phyloP scores from a whole-genome alignment of 2,113 vertebrate species.

The Colossoma macropomum region DNA sequence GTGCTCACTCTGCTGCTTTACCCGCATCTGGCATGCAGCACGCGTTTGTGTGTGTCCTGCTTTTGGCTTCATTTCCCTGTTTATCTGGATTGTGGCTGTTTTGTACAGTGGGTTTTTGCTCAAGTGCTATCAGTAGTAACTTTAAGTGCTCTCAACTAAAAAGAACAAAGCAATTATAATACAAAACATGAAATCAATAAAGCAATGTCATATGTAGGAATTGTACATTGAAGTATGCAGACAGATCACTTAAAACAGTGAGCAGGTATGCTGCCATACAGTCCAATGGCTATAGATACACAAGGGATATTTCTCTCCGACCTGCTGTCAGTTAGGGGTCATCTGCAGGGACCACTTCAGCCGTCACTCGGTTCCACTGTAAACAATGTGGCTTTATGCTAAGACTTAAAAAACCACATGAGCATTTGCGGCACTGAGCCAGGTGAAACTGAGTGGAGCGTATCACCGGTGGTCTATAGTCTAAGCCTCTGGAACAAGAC shows the following conservation, averaged over 20 bases:
- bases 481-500: background rate
- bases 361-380: constrained; percentile 55
- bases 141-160: constrained; percentile 35
- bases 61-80: background rate
- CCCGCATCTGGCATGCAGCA: constrained; percentile 15
- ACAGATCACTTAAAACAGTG: constrained; percentile 63
- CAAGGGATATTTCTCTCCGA: constrained; percentile 39
- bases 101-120: constrained; percentile 25
- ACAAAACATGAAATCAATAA: constrained; percentile 8
- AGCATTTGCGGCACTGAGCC: background rate
- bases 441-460: background rate
- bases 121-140: constrained; percentile 48
- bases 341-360: constrained; percentile 39
- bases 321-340: constrained; percentile 47
- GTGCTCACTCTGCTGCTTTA: background rate
- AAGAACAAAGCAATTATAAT: background rate
- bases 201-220: background rate
- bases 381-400: constrained; percentile 35
- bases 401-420: constrained; percentile 32
- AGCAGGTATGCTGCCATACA: constrained; percentile 44
- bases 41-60: background rate
- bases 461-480: background rate
- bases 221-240: constrained; percentile 37
- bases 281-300: constrained; percentile 53
- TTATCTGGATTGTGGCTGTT: background rate